Conservation (phyloP, 1,140 invertebrate species). For the Bombus impatiens region DNA sequence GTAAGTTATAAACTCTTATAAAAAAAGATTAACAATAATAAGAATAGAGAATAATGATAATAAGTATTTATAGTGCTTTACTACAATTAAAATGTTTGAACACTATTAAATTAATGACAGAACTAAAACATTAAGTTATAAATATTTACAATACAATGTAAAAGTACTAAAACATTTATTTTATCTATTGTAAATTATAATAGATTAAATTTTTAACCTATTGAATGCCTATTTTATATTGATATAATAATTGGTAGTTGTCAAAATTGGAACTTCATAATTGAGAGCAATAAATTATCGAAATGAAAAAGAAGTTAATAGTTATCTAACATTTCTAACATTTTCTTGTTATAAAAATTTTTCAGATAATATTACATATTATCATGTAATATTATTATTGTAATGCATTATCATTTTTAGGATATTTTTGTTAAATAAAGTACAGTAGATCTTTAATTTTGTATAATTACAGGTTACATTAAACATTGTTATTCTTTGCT, state of each 20-base stretch:
- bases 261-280: too few species aligned
- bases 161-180: too few species aligned
- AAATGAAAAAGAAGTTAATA: neutral
- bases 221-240: too few species aligned
- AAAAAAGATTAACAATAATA: too few species aligned
- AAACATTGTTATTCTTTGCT: neutral
- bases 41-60: neutral
- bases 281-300: too few species aligned
- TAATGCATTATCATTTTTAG: neutral
- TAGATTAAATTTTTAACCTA: too few species aligned
- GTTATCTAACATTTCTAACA: neutral
- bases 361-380: neutral
- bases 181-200: too few species aligned
- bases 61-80: neutral
- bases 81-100: neutral
- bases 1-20: slow-evolving; percentile 60
- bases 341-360: neutral
- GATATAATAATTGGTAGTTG: too few species aligned
- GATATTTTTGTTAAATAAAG: neutral
- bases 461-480: neutral
- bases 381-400: neutral
- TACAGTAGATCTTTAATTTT: neutral
- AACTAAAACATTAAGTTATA: neutral
- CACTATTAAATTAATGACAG: neutral
- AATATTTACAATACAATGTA: too few species aligned